Evolutionary conservation across 2,113 vertebrate genomes (phyloP), one percentile per base, ranked within the genome.

Genomic region (Bufo gargarizans): DNA sequence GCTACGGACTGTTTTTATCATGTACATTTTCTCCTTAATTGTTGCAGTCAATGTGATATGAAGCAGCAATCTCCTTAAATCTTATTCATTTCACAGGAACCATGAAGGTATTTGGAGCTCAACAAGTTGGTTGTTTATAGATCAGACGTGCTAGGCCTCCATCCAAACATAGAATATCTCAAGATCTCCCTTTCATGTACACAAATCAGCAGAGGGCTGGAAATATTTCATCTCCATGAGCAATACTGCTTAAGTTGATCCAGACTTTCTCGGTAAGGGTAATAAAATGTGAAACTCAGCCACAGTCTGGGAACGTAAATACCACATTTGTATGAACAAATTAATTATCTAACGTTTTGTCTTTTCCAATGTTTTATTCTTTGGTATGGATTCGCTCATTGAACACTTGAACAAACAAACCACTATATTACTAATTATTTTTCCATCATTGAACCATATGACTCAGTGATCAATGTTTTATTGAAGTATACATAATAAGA

Each of bases 161-260:
- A 86, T 86, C 59, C 56, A 78, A 86, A 7, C 13, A 6, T 61
- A 33, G 19, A 19, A 47, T 47, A 86, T 78, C 74, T 77, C 45
- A 45, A 85, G 63, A 77, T 86, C 72, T 77, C 45, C 33, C 49
- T 86, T 86, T 63, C 72, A 77, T 86, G 45, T 86, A 43, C 6
- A 63, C 17, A 77, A 13, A 85, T 63, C 56, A 61, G 43, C 55
- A 20, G 45, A 56, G 49, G 55, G n/a, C 50, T 86, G 58, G 33
- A 78, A 86, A 78, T 78, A 79, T 86, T 77, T 74, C 5, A 79
- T 33, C 45, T 67, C 58, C 12, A 47, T 50, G 19, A 50, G 49
- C 65, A 67, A 65, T 56, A 67, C n/a, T n/a, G 79, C 19, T 79
- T 19, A 53, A 43, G 59, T 50, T 67, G 74, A 86, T 22, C 47